Evolutionary conservation across 2,113 vertebrate species (phyloP), one percentile per base, ranked within the genome.

Genomic region (Thinocorus orbignyianus): DNA sequence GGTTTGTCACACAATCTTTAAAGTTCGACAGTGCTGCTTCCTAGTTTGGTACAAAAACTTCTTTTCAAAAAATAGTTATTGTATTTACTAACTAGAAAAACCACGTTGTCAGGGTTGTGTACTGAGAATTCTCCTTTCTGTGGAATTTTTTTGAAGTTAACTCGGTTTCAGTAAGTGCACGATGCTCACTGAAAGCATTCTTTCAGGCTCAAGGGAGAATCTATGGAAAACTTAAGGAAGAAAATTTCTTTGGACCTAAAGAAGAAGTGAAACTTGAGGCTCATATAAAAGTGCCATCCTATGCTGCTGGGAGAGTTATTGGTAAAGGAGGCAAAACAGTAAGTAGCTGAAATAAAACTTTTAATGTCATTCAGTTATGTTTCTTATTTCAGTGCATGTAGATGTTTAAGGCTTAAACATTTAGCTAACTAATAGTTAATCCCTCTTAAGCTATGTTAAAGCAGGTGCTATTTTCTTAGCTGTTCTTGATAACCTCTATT

Each of bases 251-350:
- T 97, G 99, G 99, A 95, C 99, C 99, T 96, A 99, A 99, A 91
- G 99, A 99, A 97, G 99, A 99, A 96, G 99, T 99, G 92, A 99
- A 99, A 97, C 98, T 99, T 96, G 99, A 99, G 97, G 99, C 99
- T 92, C 99, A 99, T 95, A 99, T 99, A 97, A 99, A 99, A 98
- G 99, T 99, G 97, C 99, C 99, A 52, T 99, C 99, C 77, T 99
- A 99, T 90, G 99, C 99, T 97, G 99, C 99, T 90, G 99, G 99
- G 95, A 98, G 99, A 94, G 99, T 99, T 97, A 99, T 99, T 93
- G 99, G 99, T 88, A 99, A 99, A 97, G 99, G 99, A 86, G 99
- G 99, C 90, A 99, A 99, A 98, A 99, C 99, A 98, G 99, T 99
- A 98, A 98, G 98, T 98, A 97, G 30, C 48, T 71, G 42, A 78